Evolutionary conservation across 2,113 vertebrate genomes (phyloP), one percentile per base, ranked within the genome.

Genomic region (Spizaetus ornatus): DNA sequence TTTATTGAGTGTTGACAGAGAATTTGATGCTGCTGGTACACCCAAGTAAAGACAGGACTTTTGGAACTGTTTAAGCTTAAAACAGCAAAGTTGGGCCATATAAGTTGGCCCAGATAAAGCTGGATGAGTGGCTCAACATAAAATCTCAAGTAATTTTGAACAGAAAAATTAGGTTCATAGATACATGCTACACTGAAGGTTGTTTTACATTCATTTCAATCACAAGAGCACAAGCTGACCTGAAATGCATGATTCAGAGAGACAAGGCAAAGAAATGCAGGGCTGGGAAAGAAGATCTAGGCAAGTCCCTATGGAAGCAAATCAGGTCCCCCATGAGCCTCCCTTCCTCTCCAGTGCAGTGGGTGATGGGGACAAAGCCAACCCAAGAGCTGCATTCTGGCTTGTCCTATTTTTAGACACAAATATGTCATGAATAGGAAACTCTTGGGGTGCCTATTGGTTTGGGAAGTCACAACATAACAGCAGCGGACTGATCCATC

Each of bases 1-100:
- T 87, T 96, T 94, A 95, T 32, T 42, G 59, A 71, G 61, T 74
- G 55, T 40, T 94, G 95, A 82, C 81, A 86, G 93, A 84, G 55
- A 23, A 48, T 81, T 94, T 80, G 82, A 66, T 90, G 79, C 84
- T 93, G 87, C 72, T 83, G 58, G 42, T 55, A 52, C 45, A 43
- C 34, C 38, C 71, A 32, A 31, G 72, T 34, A 88, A 74, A 71
- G 74, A 20, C 86, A 88, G 59, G 5, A 15, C 9, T 42, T 1
- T 55, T 55, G 65, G 70, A 90, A 26, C 38, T 27, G 29, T 63
- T 82, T n/a, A 36, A 80, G 55, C 29, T 66, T 69, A 42, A 79
- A 70, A 18, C 36, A 78, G 78, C 20, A 25, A 83, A 55, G 13
- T 6, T 53, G 4, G 18, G 36, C 45, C 25, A 1, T 18, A 3